Conservation (phyloP, 53 echinoderm and acorn worm genomes). For the Holothuria leucospilota region DNA sequence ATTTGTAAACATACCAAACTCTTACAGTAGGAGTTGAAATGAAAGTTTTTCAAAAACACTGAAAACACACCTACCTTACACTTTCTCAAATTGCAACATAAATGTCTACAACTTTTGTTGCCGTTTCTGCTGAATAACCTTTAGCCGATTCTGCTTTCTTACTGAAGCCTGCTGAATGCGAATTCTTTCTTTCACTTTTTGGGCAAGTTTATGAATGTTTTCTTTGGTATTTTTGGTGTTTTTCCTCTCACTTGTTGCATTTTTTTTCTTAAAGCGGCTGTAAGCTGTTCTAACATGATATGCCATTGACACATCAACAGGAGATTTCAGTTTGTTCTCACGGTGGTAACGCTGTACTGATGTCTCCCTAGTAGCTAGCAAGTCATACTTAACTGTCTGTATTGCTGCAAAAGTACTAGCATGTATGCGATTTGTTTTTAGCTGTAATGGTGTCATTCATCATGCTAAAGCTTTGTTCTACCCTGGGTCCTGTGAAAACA, state of each 20-base stretch:
- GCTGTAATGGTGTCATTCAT: conserved; percentile 37
- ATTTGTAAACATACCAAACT: too few species aligned
- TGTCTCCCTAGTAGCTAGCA: conserved; percentile 42
- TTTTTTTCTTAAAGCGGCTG: conserved; percentile 10
- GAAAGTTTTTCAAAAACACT: too few species aligned
- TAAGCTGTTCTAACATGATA: conserved; percentile 34
- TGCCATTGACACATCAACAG: conserved; percentile 50
- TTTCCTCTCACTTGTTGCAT: background rate
- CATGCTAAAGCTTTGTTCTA: conserved; percentile 23
- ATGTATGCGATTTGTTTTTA: conserved; percentile 55
- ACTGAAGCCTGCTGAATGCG: too few species aligned
- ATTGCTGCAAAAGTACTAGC: conserved; percentile 49
- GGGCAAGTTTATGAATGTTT: too few species aligned
- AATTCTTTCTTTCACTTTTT: too few species aligned
- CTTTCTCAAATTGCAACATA: too few species aligned
- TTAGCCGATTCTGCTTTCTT: too few species aligned
- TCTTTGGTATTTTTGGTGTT: background rate
- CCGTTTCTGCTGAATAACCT: too few species aligned
- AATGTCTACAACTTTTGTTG: too few species aligned
- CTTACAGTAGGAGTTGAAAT: too few species aligned
- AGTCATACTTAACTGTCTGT: conserved; percentile 49
- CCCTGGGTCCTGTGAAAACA: conserved; percentile 46
- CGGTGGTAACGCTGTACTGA: conserved; percentile 49
- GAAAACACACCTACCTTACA: too few species aligned
- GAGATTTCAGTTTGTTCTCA: conserved; percentile 40